Conservation (phyloP, 2,888 invertebrate species). For the Temnothorax rugatulus region DNA sequence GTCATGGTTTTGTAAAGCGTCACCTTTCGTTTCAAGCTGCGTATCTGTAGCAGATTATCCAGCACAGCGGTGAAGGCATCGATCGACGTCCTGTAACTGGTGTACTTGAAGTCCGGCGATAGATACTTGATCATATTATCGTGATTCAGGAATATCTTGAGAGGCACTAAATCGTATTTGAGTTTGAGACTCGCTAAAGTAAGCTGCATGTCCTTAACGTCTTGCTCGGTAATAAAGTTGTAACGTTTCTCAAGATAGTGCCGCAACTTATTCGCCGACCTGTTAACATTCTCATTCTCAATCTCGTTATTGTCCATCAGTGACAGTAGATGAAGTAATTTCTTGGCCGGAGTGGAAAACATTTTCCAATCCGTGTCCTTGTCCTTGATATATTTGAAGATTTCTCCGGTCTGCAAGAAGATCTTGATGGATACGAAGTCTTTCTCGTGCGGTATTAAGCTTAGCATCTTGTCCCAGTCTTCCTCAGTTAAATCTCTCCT, state of each 20-base stretch:
- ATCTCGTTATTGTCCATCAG: not conserved
- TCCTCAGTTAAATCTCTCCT: not conserved
- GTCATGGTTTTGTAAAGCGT: conserved; percentile 18
- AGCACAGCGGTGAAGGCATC: conserved; percentile 38
- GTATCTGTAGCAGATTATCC: conserved; percentile 11
- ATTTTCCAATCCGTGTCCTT: conserved; percentile 26
- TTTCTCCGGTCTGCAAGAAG: conserved; percentile 4
- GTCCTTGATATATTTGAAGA: not conserved
- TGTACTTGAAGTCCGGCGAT: conserved; percentile 29
- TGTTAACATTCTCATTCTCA: not conserved
- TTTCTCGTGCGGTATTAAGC: conserved; percentile 13
- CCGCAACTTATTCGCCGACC: not conserved
- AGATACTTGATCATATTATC: conserved; percentile 54
- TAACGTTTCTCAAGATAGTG: conserved; percentile 25
- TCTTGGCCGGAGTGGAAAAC: conserved; percentile 36
- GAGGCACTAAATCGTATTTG: conserved; percentile 27
- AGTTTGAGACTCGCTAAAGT: conserved; percentile 9
- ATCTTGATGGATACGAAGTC: conserved; percentile 3
- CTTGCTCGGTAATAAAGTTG: conserved; percentile 40
- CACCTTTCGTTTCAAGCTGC: not conserved
- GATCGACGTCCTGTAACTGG: not conserved
- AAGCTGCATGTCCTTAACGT: conserved; percentile 20
- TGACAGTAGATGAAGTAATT: conserved; percentile 40
- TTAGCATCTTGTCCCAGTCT: conserved; percentile 23
- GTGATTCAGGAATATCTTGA: conserved; percentile 56